A percentile compares a stretch with the other conserved stretches of the same genome.
phyloP scores from a whole-genome alignment of 1,140 invertebrate species.

The Saxidomus purpurata region DNA sequence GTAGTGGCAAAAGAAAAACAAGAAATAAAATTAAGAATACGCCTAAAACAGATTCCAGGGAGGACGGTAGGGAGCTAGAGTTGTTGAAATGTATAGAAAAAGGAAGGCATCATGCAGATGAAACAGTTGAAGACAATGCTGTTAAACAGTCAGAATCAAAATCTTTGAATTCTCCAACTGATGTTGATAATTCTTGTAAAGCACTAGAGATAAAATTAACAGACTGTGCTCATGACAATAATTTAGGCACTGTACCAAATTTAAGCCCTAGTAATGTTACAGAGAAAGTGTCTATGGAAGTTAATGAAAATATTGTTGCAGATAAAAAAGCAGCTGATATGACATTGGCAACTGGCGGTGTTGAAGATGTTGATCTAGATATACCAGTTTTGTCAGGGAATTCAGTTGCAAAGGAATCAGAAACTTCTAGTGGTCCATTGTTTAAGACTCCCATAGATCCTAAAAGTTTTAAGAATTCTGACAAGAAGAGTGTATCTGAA shows the following conservation, averaged over 20 bases:
- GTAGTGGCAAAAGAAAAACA: too few species aligned
- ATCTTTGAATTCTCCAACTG: neutral
- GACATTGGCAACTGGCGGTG: neutral
- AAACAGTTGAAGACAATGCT: neutral
- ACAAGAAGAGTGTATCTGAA: neutral
- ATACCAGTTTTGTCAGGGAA: neutral
- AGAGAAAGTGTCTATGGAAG: neutral
- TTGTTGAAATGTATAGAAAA: slow-evolving; percentile 28
- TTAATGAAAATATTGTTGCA: neutral
- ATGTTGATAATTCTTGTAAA: neutral
- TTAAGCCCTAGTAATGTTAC: too few species aligned
- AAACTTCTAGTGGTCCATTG: slow-evolving; percentile 43
- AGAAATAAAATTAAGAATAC: too few species aligned
- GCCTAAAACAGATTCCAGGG: neutral
- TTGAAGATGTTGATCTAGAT: neutral
- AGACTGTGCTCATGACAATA: neutral
- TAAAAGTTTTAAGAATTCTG: neutral
- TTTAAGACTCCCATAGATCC: slow-evolving; percentile 42
- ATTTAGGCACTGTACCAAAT: neutral
- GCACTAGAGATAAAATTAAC: neutral
- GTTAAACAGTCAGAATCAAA: neutral
- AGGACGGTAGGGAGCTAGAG: neutral
- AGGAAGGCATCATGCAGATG: neutral
- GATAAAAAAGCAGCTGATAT: neutral
- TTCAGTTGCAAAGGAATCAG: neutral